Evolutionary conservation across 2,888 invertebrate genomes (phyloP).

Genomic region (Pemphredon lugubris): DNA sequence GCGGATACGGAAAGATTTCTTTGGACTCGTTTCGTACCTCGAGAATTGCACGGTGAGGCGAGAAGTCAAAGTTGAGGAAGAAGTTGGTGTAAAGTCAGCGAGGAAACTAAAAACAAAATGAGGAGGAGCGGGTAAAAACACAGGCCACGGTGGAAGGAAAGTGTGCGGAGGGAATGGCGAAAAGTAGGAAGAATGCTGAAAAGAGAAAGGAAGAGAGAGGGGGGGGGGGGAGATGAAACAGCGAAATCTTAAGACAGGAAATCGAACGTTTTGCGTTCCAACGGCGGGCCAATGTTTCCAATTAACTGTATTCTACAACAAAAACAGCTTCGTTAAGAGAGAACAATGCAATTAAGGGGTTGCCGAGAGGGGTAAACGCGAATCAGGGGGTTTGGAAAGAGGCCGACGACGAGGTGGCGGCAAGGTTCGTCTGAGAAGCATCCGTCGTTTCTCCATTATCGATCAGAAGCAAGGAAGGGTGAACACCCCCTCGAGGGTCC

Average conservation of each 20-base stretch:
- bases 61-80: neutral
- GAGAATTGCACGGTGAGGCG: neutral
- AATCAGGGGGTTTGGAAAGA: slow-evolving; percentile 40
- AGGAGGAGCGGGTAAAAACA: neutral
- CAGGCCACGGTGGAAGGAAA: neutral
- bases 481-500: slow-evolving; percentile 62
- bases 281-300: slow-evolving; percentile 46
- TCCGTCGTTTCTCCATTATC: slow-evolving; percentile 66
- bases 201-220: slow-evolving; percentile 6
- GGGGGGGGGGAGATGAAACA: neutral
- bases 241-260: slow-evolving; percentile 34
- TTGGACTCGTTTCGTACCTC: neutral
- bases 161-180: neutral
- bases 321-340: slow-evolving; percentile 67
- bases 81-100: neutral
- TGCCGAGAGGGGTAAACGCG: slow-evolving; percentile 56
- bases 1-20: neutral
- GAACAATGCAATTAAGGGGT: slow-evolving; percentile 66
- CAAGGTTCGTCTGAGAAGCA: slow-evolving; percentile 62
- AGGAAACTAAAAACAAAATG: neutral
- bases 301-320: slow-evolving; percentile 63
- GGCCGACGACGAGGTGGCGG: slow-evolving; percentile 41
- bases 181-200: slow-evolving; percentile 3
- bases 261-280: slow-evolving; percentile 52
- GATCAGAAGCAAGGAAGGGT: slow-evolving; percentile 64